phyloP scores from a whole-genome alignment of 2,888 invertebrate species.

The Stratiomys singularior region DNA sequence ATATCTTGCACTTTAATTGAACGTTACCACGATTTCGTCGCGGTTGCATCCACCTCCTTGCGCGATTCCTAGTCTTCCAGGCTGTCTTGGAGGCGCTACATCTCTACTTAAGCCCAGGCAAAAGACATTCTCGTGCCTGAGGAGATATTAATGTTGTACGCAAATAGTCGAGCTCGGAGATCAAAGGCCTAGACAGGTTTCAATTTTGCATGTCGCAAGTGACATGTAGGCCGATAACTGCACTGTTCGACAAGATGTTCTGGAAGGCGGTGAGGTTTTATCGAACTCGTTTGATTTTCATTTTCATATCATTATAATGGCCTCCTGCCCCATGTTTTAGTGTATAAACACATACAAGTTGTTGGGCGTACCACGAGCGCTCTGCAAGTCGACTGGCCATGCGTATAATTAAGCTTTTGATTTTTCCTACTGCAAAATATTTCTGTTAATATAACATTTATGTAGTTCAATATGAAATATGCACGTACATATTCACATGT shows the following conservation, averaged over 20 bases:
- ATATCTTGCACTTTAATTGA: not conserved
- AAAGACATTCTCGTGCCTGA: not conserved
- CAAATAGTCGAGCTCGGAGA: constrained; percentile 16
- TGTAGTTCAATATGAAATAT: too few relatives aligned
- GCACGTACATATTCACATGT: too few relatives aligned
- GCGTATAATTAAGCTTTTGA: too few relatives aligned
- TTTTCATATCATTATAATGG: constrained; percentile 27
- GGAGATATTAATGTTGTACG: not conserved
- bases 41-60: not conserved
- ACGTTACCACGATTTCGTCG: not conserved
- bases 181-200: constrained; percentile 46
- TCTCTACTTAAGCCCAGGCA: not conserved
- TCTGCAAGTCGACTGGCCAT: too few relatives aligned
- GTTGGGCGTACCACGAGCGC: too few relatives aligned
- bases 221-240: constrained; percentile 48
- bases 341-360: not conserved
- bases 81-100: not conserved
- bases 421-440: too few relatives aligned
- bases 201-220: constrained; percentile 46
- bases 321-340: not conserved
- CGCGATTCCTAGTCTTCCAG: not conserved
- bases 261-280: constrained; percentile 46
- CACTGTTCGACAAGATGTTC: constrained; percentile 47
- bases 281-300: constrained; percentile 43
- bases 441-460: too few relatives aligned